These are phyloP conservation scores for Drosophila gunungcola DNA, from an alignment of 1,140 invertebrate genomes.

Conservation along the genomic window DNA sequence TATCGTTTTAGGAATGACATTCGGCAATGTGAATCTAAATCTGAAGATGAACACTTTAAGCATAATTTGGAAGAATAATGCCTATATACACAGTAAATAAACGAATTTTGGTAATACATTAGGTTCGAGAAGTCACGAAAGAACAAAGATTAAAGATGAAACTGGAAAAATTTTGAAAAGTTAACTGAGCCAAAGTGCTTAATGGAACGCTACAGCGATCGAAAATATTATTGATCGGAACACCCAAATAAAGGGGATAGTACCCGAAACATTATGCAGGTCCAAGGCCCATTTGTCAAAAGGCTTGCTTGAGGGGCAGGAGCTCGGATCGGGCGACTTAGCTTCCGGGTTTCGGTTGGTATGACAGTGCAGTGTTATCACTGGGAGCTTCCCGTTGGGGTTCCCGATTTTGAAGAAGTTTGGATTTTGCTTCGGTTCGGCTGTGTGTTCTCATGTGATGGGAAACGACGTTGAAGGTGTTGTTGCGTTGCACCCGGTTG, in stretches of 20 bases:
- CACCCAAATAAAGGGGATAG: background rate
- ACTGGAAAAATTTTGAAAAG: conserved; percentile 34
- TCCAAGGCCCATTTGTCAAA: conserved; percentile 5
- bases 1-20: conserved; percentile 24
- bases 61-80: conserved; percentile 57
- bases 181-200: conserved; percentile 12
- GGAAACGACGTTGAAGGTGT: conserved; percentile 39
- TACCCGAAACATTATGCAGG: conserved; percentile 34
- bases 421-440: conserved; percentile 9
- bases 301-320: conserved; percentile 2
- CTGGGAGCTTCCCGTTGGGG: background rate
- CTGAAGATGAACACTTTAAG: conserved; percentile 6
- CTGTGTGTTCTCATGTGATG: conserved; percentile 11
- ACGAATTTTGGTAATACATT: conserved; percentile 44
- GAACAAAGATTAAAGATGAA: conserved; percentile 11
- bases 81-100: conserved; percentile 25
- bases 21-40: conserved; percentile 27
- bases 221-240: conserved; percentile 9
- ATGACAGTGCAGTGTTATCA: conserved; percentile 1
- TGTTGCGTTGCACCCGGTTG: background rate
- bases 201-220: conserved; percentile 3
- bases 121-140: conserved; percentile 3
- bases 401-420: conserved; percentile 57
- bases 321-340: conserved; percentile 10
- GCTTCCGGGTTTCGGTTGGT: conserved; percentile 1